Evolutionary conservation across 2,113 vertebrate species (phyloP).

Genomic region (Bagarius yarrelli): DNA sequence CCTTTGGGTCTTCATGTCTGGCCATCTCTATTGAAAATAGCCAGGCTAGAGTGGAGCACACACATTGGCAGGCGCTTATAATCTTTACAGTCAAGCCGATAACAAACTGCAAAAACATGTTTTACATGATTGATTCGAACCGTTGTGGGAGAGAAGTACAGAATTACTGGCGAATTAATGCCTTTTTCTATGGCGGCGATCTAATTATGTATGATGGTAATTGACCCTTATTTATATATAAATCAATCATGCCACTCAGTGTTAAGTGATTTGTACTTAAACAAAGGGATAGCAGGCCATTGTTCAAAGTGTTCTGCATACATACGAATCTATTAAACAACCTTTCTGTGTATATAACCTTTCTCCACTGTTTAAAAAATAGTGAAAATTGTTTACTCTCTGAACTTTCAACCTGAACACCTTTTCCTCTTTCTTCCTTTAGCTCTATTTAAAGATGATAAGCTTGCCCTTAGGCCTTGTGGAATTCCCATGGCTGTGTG

Average conservation of each 20-base stretch:
- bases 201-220: background rate
- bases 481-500: conserved; percentile 25
- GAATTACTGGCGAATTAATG: background rate
- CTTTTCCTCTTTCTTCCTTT: background rate
- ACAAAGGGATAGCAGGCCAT: background rate
- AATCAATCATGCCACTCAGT: background rate
- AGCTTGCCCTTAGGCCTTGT: background rate
- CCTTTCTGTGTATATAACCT: background rate
- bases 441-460: conserved; percentile 20
- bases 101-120: too few species aligned
- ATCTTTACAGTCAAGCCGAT: too few species aligned
- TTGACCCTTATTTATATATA: background rate
- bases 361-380: background rate
- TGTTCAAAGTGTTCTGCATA: background rate
- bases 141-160: background rate
- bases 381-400: background rate
- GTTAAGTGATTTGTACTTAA: background rate
- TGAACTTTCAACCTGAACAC: background rate
- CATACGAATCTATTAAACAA: background rate
- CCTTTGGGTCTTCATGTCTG: too few species aligned
- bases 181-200: background rate
- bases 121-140: background rate
- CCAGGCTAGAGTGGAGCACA: too few species aligned
- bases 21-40: too few species aligned
- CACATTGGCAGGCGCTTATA: too few species aligned